A percentile compares a stretch with the other conserved stretches of the same genome.
Conservation (phyloP, 1,140 invertebrate genomes). For the Agrypnia vestita region DNA sequence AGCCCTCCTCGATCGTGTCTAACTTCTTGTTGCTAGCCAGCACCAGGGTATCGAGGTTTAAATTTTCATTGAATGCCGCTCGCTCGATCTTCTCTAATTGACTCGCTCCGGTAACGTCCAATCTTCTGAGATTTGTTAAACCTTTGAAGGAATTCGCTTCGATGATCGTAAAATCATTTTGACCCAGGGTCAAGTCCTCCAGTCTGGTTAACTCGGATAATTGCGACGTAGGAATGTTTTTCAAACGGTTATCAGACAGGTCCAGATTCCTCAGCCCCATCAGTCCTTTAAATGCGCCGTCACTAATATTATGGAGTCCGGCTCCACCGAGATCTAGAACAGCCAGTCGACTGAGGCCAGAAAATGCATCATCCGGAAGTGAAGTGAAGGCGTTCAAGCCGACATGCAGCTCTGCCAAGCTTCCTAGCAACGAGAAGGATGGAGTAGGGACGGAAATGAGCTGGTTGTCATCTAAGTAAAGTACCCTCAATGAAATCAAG, state of each 20-base stretch:
- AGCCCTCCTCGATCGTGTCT: constrained; percentile 80
- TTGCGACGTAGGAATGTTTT: constrained; percentile 83
- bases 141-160: constrained; percentile 83
- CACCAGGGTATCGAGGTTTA: constrained; percentile 85
- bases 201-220: constrained; percentile 80
- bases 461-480: constrained; percentile 91
- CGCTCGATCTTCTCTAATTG: constrained; percentile 81
- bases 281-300: constrained; percentile 83
- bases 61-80: constrained; percentile 84
- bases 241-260: constrained; percentile 85
- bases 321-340: constrained; percentile 87
- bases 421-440: constrained; percentile 80
- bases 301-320: constrained; percentile 83
- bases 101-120: constrained; percentile 85
- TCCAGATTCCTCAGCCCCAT: constrained; percentile 82
- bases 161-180: constrained; percentile 84
- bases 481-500: constrained; percentile 80
- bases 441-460: constrained; percentile 82
- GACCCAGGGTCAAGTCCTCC: constrained; percentile 86
- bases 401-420: constrained; percentile 87
- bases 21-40: constrained; percentile 85
- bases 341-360: constrained; percentile 81
- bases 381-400: constrained; percentile 86
- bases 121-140: constrained; percentile 80
- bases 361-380: constrained; percentile 83